These are phyloP conservation scores for Acanthaster planci DNA, from an alignment of 35 echinoderm and acorn worm genomes.

Conservation along the genomic window DNA sequence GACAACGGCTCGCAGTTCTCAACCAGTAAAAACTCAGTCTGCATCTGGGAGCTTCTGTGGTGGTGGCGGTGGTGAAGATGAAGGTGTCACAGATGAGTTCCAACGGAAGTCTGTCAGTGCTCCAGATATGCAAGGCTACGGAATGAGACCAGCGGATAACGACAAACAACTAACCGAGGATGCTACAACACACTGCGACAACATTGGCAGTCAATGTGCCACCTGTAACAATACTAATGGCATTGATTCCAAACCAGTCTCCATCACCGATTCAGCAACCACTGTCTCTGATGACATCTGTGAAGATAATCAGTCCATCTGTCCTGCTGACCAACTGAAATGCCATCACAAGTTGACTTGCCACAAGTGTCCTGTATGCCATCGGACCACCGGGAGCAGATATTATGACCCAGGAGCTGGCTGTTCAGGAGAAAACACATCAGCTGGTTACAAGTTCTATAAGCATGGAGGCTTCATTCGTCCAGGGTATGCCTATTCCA, in stretches of 20 bases:
- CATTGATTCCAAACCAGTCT: too few relatives aligned
- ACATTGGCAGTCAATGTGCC: not conserved
- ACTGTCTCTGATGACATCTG: not conserved
- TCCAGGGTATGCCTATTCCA: not conserved
- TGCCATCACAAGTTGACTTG: conserved; percentile 13
- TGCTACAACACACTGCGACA: not conserved
- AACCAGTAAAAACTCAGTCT: not conserved
- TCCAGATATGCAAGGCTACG: not conserved
- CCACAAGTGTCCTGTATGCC: not conserved
- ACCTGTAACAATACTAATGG: too few relatives aligned
- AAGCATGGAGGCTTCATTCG: not conserved
- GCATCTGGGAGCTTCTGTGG: not conserved
- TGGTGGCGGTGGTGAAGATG: not conserved
- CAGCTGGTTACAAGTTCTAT: not conserved
- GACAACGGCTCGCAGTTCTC: not conserved
- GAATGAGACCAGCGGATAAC: not conserved
- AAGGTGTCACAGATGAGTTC: not conserved
- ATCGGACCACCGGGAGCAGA: conserved; percentile 1
- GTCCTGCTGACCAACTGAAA: not conserved
- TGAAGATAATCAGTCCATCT: conserved; percentile 6
- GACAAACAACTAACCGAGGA: not conserved
- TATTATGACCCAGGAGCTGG: not conserved
- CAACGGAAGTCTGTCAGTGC: not conserved
- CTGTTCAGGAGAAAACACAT: not conserved
- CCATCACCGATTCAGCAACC: too few relatives aligned